Percentiles rank a stretch among this genome's conserved stretches.
These are phyloP conservation scores for Dorcus parallelipipedus DNA, from an alignment of 2,888 invertebrate species.

Conservation along the genomic window DNA sequence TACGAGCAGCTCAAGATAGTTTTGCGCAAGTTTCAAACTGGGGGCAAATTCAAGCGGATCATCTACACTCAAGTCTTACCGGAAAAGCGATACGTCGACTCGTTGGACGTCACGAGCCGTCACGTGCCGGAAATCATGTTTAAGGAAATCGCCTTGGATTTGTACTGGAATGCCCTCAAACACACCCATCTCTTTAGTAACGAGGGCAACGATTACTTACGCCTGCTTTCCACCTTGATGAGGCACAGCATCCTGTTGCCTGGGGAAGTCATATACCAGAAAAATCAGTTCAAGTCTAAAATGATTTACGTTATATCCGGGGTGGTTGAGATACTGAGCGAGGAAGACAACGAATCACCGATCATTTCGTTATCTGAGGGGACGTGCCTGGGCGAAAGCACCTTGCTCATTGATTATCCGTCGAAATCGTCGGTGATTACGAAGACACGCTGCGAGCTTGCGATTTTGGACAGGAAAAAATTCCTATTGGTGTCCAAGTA, in stretches of 20 bases:
- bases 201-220: conserved; percentile 20
- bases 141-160: conserved; percentile 23
- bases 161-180: conserved; percentile 23
- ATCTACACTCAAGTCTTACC: conserved; percentile 5
- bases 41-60: not conserved
- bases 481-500: conserved; percentile 20
- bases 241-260: conserved; percentile 24
- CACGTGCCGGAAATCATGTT: conserved; percentile 20
- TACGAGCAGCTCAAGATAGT: too few relatives aligned
- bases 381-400: conserved; percentile 28
- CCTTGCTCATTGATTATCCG: conserved; percentile 21
- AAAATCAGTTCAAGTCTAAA: conserved; percentile 20
- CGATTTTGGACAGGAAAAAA: conserved; percentile 20
- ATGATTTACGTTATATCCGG: conserved; percentile 31
- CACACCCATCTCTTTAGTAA: conserved; percentile 30
- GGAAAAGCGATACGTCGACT: conserved; percentile 3
- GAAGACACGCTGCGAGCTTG: conserved; percentile 26
- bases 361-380: conserved; percentile 30
- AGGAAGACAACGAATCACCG: conserved; percentile 32
- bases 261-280: conserved; percentile 27
- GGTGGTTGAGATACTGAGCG: conserved; percentile 29
- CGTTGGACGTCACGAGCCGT: not conserved
- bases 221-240: conserved; percentile 22
- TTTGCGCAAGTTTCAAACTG: too few relatives aligned
- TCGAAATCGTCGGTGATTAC: conserved; percentile 28